Percentiles rank a stretch among this genome's conserved stretches.
These are phyloP conservation scores for Electrona antarctica DNA, from an alignment of 2,113 vertebrate species.

Conservation along the genomic window DNA sequence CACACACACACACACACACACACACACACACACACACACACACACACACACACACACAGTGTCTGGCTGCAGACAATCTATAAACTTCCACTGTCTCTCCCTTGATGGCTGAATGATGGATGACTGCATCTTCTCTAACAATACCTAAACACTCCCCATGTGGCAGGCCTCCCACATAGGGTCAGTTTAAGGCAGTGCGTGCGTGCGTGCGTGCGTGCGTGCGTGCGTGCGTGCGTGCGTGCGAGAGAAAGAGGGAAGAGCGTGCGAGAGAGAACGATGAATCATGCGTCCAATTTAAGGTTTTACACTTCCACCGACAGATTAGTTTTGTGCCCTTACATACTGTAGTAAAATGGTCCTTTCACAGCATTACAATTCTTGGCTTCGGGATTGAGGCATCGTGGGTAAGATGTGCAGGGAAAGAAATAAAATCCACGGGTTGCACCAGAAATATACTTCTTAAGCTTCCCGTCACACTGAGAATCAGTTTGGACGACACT, in stretches of 20 bases:
- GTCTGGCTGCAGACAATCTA: constrained; percentile 55
- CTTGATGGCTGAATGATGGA: constrained; percentile 71
- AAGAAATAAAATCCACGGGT: background rate
- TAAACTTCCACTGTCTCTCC: constrained; percentile 66
- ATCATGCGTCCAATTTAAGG: constrained; percentile 18
- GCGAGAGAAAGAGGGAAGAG: background rate
- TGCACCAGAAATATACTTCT: background rate
- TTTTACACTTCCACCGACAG: constrained; percentile 43
- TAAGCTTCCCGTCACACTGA: too few species aligned
- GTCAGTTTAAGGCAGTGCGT: constrained; percentile 25
- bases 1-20: too few species aligned
- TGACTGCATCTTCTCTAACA: constrained; percentile 64
- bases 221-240: constrained; percentile 3
- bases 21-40: too few species aligned
- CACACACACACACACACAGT: background rate
- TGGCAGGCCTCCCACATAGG: constrained; percentile 45
- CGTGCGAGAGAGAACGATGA: constrained; percentile 9
- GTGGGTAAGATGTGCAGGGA: background rate
- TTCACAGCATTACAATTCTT: background rate
- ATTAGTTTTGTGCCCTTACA: constrained; percentile 23
- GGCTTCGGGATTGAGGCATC: background rate
- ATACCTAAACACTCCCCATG: constrained; percentile 55
- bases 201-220: constrained; percentile 21
- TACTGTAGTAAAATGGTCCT: background rate
- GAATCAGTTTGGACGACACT: too few species aligned